These are phyloP conservation scores for Megastigmus dorsalis DNA, from an alignment of 2,888 invertebrate genomes.

Conservation along the genomic window DNA sequence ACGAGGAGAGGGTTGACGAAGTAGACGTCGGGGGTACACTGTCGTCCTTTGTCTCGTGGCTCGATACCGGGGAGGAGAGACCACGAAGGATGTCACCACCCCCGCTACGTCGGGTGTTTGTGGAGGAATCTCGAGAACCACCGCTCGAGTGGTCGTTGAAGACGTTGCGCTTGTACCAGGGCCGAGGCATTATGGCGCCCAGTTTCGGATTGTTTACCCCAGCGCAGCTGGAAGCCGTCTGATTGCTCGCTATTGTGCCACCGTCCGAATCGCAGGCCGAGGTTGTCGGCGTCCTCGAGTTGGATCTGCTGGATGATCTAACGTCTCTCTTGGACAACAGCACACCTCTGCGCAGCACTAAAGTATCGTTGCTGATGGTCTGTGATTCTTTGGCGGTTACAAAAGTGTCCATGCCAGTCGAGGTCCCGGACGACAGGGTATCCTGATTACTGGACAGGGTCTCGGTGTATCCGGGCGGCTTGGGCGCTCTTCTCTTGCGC, in stretches of 20 bases:
- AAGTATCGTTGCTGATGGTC: conserved; percentile 69
- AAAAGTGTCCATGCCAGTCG: conserved; percentile 43
- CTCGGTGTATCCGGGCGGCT: conserved; percentile 73
- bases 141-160: conserved; percentile 1
- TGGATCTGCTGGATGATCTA: neutral
- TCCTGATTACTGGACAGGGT: conserved; percentile 39
- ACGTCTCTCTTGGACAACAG: conserved; percentile 64
- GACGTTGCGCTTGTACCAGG: conserved; percentile 80
- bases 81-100: conserved; percentile 61
- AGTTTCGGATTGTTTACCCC: neutral
- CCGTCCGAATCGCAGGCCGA: conserved; percentile 12
- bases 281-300: neutral
- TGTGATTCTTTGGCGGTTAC: conserved; percentile 27
- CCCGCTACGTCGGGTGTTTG: conserved; percentile 54
- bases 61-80: conserved; percentile 50
- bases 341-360: conserved; percentile 68
- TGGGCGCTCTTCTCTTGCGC: conserved; percentile 77
- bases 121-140: conserved; percentile 46
- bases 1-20: conserved; percentile 62
- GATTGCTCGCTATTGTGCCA: neutral
- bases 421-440: conserved; percentile 49
- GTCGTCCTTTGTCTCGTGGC: conserved; percentile 57
- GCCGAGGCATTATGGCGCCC: conserved; percentile 74
- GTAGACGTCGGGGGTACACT: conserved; percentile 53
- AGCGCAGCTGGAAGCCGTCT: neutral